phyloP scores from a whole-genome alignment of 2,888 invertebrate species.

The Sarcophaga variegata region DNA sequence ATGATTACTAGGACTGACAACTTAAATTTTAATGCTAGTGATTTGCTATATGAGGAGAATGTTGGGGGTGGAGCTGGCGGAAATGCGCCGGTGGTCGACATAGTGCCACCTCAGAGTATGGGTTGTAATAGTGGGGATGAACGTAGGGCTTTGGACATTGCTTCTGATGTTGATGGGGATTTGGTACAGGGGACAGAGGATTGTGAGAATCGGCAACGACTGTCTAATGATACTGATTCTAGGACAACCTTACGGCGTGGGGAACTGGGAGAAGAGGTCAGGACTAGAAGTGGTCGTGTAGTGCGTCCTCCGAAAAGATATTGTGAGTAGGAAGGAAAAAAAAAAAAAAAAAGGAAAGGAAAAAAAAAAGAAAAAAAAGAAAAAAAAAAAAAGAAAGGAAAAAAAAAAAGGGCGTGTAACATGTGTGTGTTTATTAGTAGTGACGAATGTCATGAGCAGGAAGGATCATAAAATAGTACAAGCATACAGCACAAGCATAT shows the following conservation, averaged over 20 bases:
- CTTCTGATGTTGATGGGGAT: no score
- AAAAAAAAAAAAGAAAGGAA: no score
- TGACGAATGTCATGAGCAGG: background rate
- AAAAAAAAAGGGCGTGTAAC: constrained; percentile 8
- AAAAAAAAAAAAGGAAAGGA: no score
- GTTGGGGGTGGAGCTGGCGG: background rate
- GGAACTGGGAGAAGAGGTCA: background rate
- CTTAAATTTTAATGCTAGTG: background rate
- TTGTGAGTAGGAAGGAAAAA: background rate
- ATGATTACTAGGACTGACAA: background rate
- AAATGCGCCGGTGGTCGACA: background rate
- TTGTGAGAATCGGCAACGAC: background rate
- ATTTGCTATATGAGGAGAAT: constrained; percentile 1
- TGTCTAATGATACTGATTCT: background rate
- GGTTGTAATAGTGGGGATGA: background rate
- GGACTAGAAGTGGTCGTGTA: constrained; percentile 5
- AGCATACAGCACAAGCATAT: no score
- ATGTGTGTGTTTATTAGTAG: constrained; percentile 6
- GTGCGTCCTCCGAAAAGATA: constrained; percentile 11
- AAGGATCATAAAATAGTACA: no score
- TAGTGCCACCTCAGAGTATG: background rate
- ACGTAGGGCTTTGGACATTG: background rate
- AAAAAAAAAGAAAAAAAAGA: no score
- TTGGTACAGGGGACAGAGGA: background rate
- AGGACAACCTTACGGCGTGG: no score